phyloP scores from a whole-genome alignment of 2,113 vertebrate genomes.

The Morone chrysops region DNA sequence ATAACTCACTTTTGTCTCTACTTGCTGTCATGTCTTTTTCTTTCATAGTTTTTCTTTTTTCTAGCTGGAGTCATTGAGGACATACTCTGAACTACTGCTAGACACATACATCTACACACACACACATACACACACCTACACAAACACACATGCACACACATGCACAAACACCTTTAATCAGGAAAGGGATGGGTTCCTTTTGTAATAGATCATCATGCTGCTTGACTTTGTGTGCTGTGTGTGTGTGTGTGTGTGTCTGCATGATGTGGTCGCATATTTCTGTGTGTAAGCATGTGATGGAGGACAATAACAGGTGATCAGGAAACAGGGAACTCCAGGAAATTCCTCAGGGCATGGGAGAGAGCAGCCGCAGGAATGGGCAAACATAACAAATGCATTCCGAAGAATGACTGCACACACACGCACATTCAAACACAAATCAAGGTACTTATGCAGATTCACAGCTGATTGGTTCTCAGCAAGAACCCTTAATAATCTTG shows the following conservation, averaged over 20 bases:
- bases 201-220: constrained; percentile 44
- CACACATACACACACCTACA: not conserved
- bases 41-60: constrained; percentile 18
- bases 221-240: constrained; percentile 1
- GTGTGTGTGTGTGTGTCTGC: constrained; percentile 10
- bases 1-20: not conserved
- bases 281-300: constrained; percentile 17
- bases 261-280: not conserved
- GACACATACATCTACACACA: not conserved
- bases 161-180: constrained; percentile 35
- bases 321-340: constrained; percentile 62
- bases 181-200: constrained; percentile 57
- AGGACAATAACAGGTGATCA: constrained; percentile 53
- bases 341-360: constrained; percentile 60
- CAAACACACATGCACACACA: not conserved
- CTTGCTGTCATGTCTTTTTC: not conserved
- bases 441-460: not conserved
- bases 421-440: constrained; percentile 4
- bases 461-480: constrained; percentile 4
- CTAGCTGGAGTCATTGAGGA: constrained; percentile 23
- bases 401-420: not conserved
- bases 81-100: constrained; percentile 18
- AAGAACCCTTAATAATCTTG: not conserved
- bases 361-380: constrained; percentile 52
- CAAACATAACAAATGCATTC: constrained; percentile 8